These are phyloP conservation scores for Cryptocheilus praepositus DNA, from an alignment of 2,888 invertebrate genomes.

Conservation along the genomic window DNA sequence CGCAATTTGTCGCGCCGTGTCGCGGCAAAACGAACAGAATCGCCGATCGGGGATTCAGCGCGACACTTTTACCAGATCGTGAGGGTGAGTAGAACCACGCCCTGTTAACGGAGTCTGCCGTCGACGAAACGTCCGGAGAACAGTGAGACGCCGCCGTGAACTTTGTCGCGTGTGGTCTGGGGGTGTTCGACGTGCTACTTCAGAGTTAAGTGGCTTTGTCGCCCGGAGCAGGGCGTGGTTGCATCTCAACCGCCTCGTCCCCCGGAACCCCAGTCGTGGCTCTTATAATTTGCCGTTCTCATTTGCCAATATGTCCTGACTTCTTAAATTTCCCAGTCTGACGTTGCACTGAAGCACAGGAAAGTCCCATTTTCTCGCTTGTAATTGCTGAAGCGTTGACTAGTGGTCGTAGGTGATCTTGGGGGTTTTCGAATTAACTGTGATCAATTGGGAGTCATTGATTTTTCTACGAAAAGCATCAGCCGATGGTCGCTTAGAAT, in stretches of 20 bases:
- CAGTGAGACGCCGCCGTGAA: constrained; percentile 3
- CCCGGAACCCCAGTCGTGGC: neutral
- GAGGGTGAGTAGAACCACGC: constrained; percentile 1
- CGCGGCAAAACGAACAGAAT: too few species aligned
- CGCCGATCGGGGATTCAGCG: neutral
- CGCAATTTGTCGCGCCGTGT: too few species aligned
- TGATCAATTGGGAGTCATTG: too few species aligned
- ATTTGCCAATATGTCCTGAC: neutral
- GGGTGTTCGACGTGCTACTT: constrained; percentile 7
- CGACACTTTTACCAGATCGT: neutral
- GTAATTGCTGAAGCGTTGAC: too few species aligned
- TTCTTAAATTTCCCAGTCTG: too few species aligned
- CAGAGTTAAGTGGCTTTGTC: constrained; percentile 17
- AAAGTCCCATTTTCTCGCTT: too few species aligned
- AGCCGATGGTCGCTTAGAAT: too few species aligned
- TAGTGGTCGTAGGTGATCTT: too few species aligned
- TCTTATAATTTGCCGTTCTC: constrained; percentile 5
- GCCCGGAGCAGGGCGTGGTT: constrained; percentile 15
- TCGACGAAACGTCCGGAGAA: neutral
- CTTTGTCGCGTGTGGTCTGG: constrained; percentile 11
- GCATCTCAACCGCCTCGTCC: neutral
- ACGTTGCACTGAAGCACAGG: too few species aligned
- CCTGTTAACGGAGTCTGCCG: neutral
- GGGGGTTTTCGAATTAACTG: too few species aligned
- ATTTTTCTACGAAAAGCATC: too few species aligned